phyloP scores from a whole-genome alignment of 1,140 invertebrate genomes.

The Drosophila baimaii region DNA sequence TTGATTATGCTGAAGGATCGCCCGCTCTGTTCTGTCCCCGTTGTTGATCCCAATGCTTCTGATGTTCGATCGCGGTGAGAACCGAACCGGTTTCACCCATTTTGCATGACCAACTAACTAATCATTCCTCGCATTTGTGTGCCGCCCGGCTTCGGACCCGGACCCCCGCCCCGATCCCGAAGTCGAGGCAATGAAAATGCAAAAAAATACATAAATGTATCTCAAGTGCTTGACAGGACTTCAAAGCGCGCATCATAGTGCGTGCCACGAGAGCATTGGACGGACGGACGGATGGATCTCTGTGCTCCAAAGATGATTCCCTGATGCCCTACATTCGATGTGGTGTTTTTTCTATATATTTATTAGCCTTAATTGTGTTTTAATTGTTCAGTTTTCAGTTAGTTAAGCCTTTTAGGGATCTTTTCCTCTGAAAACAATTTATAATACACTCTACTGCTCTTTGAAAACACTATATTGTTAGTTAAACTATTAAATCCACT shows the following conservation, averaged over 20 bases:
- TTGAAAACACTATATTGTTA: background rate
- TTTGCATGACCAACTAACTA: conserved; percentile 79
- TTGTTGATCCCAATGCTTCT: conserved; percentile 7
- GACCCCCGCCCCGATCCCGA: conserved; percentile 19
- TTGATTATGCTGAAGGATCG: conserved; percentile 77
- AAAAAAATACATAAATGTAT: conserved; percentile 81
- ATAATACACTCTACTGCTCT: too few species aligned
- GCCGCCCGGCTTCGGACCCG: conserved; percentile 20
- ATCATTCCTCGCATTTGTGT: conserved; percentile 73
- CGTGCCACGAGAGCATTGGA: conserved; percentile 68
- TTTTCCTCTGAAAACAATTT: background rate
- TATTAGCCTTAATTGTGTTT: background rate
- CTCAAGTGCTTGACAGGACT: conserved; percentile 82
- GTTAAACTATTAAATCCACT: background rate
- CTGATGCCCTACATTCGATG: conserved; percentile 17
- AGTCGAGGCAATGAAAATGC: conserved; percentile 74
- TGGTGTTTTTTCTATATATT: background rate
- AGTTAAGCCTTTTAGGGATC: too few species aligned
- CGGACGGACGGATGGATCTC: conserved; percentile 15
- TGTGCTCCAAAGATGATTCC: conserved; percentile 3
- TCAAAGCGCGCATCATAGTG: conserved; percentile 81
- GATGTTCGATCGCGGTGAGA: conserved; percentile 21
- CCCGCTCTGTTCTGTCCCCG: conserved; percentile 12
- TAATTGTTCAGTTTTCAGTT: background rate
- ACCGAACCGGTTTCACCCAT: conserved; percentile 73